Evolutionary conservation across 1,140 invertebrate species (phyloP).

Genomic region (Listronotus bonariensis): DNA sequence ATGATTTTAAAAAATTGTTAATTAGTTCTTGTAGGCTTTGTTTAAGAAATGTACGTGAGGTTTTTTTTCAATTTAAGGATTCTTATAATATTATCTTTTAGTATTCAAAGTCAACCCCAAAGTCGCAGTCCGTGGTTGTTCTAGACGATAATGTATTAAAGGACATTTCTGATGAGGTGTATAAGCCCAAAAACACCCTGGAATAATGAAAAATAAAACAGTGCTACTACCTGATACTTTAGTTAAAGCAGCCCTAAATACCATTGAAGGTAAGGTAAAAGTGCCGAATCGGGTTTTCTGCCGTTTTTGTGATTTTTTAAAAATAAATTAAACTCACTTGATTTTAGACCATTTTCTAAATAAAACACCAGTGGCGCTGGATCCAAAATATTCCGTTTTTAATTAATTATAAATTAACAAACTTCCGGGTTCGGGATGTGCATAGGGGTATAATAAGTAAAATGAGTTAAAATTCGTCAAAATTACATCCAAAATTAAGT

Average conservation of each 20-base stretch:
- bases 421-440: too few relatives aligned
- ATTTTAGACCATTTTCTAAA: too few relatives aligned
- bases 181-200: constrained; percentile 74
- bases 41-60: constrained; percentile 2
- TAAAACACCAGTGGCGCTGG: too few relatives aligned
- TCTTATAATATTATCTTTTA: constrained; percentile 3
- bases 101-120: constrained; percentile 8
- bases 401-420: too few relatives aligned
- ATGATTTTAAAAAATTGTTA: constrained; percentile 2
- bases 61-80: background rate
- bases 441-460: too few relatives aligned
- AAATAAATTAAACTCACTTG: too few relatives aligned
- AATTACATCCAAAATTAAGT: too few relatives aligned
- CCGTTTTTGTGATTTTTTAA: too few relatives aligned
- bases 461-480: too few relatives aligned
- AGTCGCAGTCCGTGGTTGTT: constrained; percentile 49
- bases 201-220: constrained; percentile 59
- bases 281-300: too few relatives aligned
- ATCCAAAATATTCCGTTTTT: too few relatives aligned
- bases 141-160: constrained; percentile 59
- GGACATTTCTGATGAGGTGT: constrained; percentile 60
- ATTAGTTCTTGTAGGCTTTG: background rate
- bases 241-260: constrained; percentile 58
- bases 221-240: constrained; percentile 65
- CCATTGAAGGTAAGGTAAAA: constrained; percentile 61